Percentiles rank a stretch among this genome's conserved stretches.
These are phyloP conservation scores for Pollimyrus isidori DNA, from an alignment of 2,113 vertebrate genomes.

Conservation along the genomic window DNA sequence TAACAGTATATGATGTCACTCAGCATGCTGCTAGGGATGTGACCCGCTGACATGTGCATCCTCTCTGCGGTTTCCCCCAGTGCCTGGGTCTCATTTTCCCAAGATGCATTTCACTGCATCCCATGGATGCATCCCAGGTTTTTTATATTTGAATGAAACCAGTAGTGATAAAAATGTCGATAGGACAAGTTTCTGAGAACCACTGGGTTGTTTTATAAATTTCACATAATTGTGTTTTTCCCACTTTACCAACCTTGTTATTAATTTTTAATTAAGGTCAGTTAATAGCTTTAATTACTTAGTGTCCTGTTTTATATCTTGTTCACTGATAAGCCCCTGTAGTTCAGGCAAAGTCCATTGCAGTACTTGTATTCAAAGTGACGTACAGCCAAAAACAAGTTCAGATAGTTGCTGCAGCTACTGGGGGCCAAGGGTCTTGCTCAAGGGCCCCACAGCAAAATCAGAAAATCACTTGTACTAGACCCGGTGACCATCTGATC, in stretches of 20 bases:
- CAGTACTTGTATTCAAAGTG: neutral
- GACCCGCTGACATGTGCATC: conserved; percentile 13
- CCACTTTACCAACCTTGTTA: neutral
- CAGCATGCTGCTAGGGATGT: conserved; percentile 25
- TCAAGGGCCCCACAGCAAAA: neutral
- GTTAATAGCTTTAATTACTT: neutral
- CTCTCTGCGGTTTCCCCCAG: neutral
- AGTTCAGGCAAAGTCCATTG: neutral
- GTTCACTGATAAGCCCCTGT: neutral
- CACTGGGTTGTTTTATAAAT: neutral
- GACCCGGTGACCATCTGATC: neutral
- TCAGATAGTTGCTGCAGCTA: neutral
- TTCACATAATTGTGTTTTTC: neutral
- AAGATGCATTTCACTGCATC: neutral
- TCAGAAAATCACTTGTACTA: neutral
- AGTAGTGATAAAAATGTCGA: neutral
- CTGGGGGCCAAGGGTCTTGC: neutral
- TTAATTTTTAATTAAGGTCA: neutral
- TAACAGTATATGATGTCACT: conserved; percentile 48
- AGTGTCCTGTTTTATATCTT: neutral
- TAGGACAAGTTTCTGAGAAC: neutral
- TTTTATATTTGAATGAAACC: neutral
- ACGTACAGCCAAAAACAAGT: neutral
- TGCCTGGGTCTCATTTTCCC: neutral
- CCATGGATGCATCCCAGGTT: neutral